Evolutionary conservation across 2,113 vertebrate genomes (phyloP).

Genomic region (Neotragus pygmaeus): DNA sequence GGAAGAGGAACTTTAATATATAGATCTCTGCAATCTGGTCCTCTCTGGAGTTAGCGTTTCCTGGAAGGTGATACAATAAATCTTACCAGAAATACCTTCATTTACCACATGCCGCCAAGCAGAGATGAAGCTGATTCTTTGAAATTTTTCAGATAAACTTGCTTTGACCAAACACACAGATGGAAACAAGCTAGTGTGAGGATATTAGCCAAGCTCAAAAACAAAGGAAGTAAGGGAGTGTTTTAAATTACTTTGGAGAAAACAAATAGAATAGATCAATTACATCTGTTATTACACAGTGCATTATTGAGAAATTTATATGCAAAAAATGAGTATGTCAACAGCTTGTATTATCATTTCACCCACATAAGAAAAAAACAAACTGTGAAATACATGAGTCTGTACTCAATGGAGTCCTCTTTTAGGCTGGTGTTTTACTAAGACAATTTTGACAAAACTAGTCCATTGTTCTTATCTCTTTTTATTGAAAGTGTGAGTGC

Average conservation of each 20-base stretch:
- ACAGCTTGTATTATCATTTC: neutral
- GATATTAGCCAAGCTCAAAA: neutral
- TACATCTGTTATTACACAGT: neutral
- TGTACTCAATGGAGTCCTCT: neutral
- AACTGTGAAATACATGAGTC: neutral
- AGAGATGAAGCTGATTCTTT: constrained; percentile 31
- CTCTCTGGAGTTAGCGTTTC: constrained; percentile 51
- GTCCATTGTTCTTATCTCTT: neutral
- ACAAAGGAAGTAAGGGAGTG: neutral
- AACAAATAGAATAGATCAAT: neutral
- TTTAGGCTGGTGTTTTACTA: neutral
- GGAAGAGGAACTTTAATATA: constrained; percentile 52
- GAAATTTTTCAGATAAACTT: constrained; percentile 37
- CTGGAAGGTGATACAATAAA: constrained; percentile 53
- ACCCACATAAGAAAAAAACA: neutral
- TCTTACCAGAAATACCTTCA: constrained; percentile 42
- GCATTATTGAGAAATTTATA: neutral
- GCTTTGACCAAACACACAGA: constrained; percentile 15
- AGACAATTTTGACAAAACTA: neutral
- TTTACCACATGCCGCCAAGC: constrained; percentile 29
- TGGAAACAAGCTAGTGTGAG: neutral
- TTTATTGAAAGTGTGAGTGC: neutral
- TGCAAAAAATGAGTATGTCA: neutral
- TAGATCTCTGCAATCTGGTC: constrained; percentile 34
- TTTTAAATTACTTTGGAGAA: constrained; percentile 33